Evolutionary conservation across 2,797 vertebrate genomes (phyloP).

Genomic region (Tapirus indicus): DNA sequence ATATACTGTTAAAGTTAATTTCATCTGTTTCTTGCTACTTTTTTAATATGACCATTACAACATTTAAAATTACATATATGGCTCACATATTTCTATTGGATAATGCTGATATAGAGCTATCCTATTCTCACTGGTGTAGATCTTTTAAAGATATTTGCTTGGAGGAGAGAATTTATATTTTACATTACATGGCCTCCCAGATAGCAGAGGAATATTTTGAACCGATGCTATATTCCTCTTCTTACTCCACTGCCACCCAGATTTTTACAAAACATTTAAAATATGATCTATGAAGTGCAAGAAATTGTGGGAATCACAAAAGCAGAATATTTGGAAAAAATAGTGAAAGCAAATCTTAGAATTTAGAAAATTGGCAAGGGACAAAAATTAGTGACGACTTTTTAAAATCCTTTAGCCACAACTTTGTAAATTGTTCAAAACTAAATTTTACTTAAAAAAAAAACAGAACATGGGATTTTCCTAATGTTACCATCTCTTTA

Average conservation of each 20-base stretch:
- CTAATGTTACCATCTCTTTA: not conserved
- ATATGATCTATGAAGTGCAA: not conserved
- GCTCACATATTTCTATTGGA: not conserved
- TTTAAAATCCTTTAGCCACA: not conserved
- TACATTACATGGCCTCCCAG: not conserved
- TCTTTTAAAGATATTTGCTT: not conserved
- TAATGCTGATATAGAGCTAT: not conserved
- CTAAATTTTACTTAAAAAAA: not conserved
- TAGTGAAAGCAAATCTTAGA: slow-evolving; percentile 18
- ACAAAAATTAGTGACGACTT: not conserved
- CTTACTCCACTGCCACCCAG: not conserved
- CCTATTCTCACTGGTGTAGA: not conserved
- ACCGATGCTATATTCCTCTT: not conserved
- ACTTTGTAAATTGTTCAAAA: slow-evolving; percentile 19
- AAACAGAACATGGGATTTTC: not conserved
- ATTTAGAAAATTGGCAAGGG: not conserved
- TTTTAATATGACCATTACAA: not conserved
- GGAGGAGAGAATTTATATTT: not conserved
- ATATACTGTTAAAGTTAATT: not conserved
- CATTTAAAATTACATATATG: not conserved
- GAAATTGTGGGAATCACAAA: not conserved
- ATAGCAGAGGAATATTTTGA: not conserved
- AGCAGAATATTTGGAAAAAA: slow-evolving; percentile 10
- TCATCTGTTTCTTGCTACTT: not conserved
- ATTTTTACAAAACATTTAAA: slow-evolving; percentile 25